phyloP scores from a whole-genome alignment of 2,797 vertebrate genomes.

The Enteromius paludinosus region DNA sequence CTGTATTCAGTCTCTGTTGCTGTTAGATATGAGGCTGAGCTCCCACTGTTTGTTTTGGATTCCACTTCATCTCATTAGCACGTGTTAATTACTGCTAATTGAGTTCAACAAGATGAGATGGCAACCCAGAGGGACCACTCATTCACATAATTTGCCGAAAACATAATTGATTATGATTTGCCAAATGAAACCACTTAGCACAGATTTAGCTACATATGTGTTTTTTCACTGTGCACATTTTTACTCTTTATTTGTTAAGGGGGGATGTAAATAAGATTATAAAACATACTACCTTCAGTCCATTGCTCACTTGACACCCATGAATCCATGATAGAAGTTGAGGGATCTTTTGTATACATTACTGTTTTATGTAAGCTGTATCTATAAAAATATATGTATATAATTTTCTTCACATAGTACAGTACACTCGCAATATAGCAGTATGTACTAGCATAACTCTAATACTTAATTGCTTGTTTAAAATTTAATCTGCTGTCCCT shows the following conservation, averaged over 20 bases:
- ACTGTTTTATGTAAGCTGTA: background rate
- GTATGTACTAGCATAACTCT: background rate
- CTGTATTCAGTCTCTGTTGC: slow-evolving; percentile 59
- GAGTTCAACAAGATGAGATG: slow-evolving; percentile 98
- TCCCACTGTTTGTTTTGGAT: slow-evolving; percentile 94
- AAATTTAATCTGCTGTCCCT: background rate
- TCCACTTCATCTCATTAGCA: slow-evolving; percentile 96
- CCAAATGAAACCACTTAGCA: slow-evolving; percentile 95
- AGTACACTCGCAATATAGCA: background rate
- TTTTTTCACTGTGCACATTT: background rate
- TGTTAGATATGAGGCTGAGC: slow-evolving; percentile 65
- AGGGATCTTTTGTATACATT: background rate
- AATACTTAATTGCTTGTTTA: background rate
- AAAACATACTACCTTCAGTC: background rate
- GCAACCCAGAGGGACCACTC: slow-evolving; percentile 95
- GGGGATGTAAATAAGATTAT: background rate
- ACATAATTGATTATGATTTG: slow-evolving; percentile 99
- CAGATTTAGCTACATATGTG: slow-evolving; percentile 79
- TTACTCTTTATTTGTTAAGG: background rate
- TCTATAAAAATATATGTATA: background rate
- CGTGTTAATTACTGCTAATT: slow-evolving; percentile 99
- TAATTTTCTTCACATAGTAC: background rate
- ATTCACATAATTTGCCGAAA: slow-evolving; percentile 97
- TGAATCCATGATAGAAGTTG: background rate
- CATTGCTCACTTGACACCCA: background rate